Base-by-base conservation (phyloP, 2,888 invertebrate genomes). In the Caenorhabditis sulstoni region DNA sequence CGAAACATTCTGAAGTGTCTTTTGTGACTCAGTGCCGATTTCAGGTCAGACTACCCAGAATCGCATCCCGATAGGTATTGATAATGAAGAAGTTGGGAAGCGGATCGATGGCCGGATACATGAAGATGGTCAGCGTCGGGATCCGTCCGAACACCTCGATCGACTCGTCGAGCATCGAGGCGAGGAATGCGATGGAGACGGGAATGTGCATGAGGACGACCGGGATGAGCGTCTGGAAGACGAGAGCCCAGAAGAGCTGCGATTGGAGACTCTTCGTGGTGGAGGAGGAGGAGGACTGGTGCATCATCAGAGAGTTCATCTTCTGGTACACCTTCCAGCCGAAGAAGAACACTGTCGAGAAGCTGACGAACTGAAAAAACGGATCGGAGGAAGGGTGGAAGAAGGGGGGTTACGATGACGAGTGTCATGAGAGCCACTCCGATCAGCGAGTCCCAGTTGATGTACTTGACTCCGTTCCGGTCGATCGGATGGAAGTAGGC, bases 31-130 rank as follows among this genome's bases (percentile, higher is more conserved):
- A 29, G 7, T 3, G 3, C 7, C 29, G 7, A 29, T 29, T 29
- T 29, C 29, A 29, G 29, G 3, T 29, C 29, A 29, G 29, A 5
- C 7, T 29, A 58, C 67, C 50, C 53, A 49, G 44, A 44, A 73
- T 11, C 3, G 73, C 65, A 9, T 44, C 58, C 14, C 73, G 39
- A 52, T 65, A 73, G 23, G 52, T 65, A 20, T 73, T 73, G 16
- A 73, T 57, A 14, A 73, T 73, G 39, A 73, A 73, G 29, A 73
- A 57, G 49, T 49, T 73, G 14, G 73, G 73, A 7, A 73, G 45
- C 1, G 73, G 73, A 14, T 73, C 52, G 45, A 73, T 50, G 16
- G 73, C 65, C 1, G 73, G 73, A 35, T 65, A 73, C 41, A 73
- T 29, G n/a, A 58, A 57, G 18, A 73, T 73, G 4, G 65, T 73